Evolutionary conservation across 2,888 invertebrate genomes (phyloP).

Genomic region (Eupithecia pulchellata): DNA sequence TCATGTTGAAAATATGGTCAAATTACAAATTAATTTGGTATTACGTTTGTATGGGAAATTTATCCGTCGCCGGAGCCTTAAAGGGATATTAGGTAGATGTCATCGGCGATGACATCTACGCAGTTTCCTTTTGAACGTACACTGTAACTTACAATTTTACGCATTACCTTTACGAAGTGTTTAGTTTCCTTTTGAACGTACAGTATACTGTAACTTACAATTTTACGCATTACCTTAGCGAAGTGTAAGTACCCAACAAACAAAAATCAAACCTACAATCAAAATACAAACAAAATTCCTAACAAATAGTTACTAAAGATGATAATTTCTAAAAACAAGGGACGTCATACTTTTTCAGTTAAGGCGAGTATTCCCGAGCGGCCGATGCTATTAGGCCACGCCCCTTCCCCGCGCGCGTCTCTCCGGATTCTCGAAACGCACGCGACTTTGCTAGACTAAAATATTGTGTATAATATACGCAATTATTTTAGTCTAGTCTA

Average conservation of each 20-base stretch:
- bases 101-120: not conserved
- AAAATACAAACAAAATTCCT: not conserved
- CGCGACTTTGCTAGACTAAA: no score
- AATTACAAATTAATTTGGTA: no score
- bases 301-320: not conserved
- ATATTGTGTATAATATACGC: no score
- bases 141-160: not conserved
- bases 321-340: not conserved
- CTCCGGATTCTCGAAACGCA: no score
- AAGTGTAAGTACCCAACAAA: conserved; percentile 1
- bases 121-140: not conserved
- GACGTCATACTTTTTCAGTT: not conserved
- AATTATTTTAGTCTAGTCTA: no score
- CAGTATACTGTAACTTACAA: not conserved
- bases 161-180: not conserved
- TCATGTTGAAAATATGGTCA: no score
- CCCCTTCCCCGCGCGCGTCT: no score
- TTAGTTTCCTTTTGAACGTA: not conserved
- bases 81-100: no score
- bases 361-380: no score
- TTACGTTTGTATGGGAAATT: no score
- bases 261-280: not conserved
- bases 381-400: no score
- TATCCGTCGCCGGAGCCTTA: no score
- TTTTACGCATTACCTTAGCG: not conserved